These are phyloP conservation scores for Podarcis siculus DNA, from an alignment of 2,797 vertebrate species.

Conservation along the genomic window DNA sequence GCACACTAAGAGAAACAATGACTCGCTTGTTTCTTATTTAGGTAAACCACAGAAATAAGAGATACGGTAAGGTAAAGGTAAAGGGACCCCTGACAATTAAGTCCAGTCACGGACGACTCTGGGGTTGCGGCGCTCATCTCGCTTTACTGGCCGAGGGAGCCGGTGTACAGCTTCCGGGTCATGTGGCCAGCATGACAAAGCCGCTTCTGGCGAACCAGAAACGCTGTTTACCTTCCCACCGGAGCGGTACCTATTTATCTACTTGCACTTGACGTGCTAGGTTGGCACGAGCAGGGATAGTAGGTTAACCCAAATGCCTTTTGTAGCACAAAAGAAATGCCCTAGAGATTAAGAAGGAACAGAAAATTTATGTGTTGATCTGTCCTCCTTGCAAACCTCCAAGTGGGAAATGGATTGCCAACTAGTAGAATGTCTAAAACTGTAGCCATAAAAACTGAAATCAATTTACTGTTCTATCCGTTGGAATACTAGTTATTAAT, in stretches of 20 bases:
- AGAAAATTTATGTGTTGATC: neutral
- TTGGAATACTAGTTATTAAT: neutral
- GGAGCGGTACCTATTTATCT: no score
- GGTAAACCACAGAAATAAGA: neutral
- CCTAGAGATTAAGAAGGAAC: neutral
- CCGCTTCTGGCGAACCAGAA: no score
- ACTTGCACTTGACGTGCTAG: no score
- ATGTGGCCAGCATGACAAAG: no score
- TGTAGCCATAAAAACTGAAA: neutral
- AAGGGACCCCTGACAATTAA: no score
- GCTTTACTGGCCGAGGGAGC: no score
- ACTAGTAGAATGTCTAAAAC: neutral
- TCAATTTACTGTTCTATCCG: neutral
- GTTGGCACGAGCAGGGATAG: no score
- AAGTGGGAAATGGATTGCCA: neutral
- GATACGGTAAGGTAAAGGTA: no score
- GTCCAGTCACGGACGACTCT: no score
- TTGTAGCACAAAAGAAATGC: neutral
- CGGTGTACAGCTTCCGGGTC: no score
- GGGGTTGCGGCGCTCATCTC: no score
- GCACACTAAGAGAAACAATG: neutral
- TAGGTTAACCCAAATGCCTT: neutral
- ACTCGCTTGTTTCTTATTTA: neutral
- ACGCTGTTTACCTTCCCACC: no score
- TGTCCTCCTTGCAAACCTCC: neutral